phyloP scores from a whole-genome alignment of 2,797 vertebrate genomes.

The Aulostomus chinensis region DNA sequence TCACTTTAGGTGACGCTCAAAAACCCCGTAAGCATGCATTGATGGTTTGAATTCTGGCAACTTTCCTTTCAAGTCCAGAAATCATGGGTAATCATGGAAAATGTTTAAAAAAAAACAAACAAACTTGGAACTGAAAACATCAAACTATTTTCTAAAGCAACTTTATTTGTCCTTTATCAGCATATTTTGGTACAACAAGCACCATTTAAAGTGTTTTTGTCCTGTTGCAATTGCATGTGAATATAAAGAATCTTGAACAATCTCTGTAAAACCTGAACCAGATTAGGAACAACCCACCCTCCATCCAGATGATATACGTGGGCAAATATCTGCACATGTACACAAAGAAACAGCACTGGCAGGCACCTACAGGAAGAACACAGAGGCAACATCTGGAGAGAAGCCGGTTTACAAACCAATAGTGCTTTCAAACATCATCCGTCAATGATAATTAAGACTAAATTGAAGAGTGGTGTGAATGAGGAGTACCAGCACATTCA shows the following conservation, averaged over 20 bases:
- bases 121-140: too few relatives aligned
- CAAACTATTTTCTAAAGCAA: slow-evolving; percentile 54
- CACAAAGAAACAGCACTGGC: slow-evolving; percentile 16
- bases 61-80: too few relatives aligned
- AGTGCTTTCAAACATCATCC: slow-evolving; percentile 21
- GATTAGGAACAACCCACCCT: slow-evolving; percentile 1
- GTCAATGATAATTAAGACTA: slow-evolving; percentile 49
- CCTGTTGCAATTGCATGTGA: too few relatives aligned
- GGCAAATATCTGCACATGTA: slow-evolving; percentile 7
- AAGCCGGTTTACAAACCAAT: slow-evolving; percentile 13
- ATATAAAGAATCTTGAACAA: slow-evolving; percentile 28
- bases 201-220: slow-evolving; percentile 33
- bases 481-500: slow-evolving; percentile 69
- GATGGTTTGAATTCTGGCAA: too few relatives aligned
- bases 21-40: too few relatives aligned
- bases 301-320: not conserved
- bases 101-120: too few relatives aligned
- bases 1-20: too few relatives aligned
- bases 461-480: slow-evolving; percentile 27
- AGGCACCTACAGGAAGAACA: slow-evolving; percentile 7
- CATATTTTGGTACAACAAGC: slow-evolving; percentile 38
- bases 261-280: slow-evolving; percentile 35
- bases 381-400: slow-evolving; percentile 5
- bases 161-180: slow-evolving; percentile 66
- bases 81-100: too few relatives aligned